These are phyloP conservation scores for Heterochromis multidens DNA, from an alignment of 2,113 vertebrate genomes.

Conservation along the genomic window DNA sequence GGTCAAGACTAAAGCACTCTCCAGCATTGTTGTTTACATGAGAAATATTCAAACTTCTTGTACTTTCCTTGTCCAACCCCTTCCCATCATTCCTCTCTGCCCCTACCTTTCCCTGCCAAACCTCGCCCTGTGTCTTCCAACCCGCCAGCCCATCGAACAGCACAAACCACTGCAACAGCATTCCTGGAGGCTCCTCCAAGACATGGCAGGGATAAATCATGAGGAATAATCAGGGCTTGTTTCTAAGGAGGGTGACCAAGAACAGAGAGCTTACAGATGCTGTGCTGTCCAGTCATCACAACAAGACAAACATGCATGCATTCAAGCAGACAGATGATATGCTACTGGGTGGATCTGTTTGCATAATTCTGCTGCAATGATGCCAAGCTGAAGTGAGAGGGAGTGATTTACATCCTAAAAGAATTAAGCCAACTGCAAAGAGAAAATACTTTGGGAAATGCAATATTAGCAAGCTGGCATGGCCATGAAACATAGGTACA, in stretches of 20 bases:
- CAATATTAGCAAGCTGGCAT: not conserved
- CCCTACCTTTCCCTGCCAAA: slow-evolving; percentile 43
- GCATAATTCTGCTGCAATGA: not conserved
- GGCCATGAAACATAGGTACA: not conserved
- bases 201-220: slow-evolving; percentile 47
- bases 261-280: slow-evolving; percentile 10
- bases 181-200: slow-evolving; percentile 50
- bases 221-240: slow-evolving; percentile 34
- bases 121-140: slow-evolving; percentile 48
- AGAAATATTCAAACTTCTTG: slow-evolving; percentile 22
- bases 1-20: not conserved
- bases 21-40: slow-evolving; percentile 20
- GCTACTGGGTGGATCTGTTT: slow-evolving; percentile 8
- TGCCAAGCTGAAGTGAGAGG: slow-evolving; percentile 7
- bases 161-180: slow-evolving; percentile 44
- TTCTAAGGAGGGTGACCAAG: slow-evolving; percentile 20
- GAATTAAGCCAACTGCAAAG: not conserved
- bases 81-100: slow-evolving; percentile 49
- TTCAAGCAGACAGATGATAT: not conserved
- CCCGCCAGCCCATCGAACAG: slow-evolving; percentile 29
- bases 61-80: slow-evolving; percentile 26
- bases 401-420: not conserved
- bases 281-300: not conserved
- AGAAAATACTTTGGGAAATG: not conserved
- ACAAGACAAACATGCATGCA: not conserved